A percentile compares a stretch with the other conserved stretches of the same genome.
Evolutionary conservation across 2,113 vertebrate genomes (phyloP).

Genomic region (Leucoraja erinaceus): DNA sequence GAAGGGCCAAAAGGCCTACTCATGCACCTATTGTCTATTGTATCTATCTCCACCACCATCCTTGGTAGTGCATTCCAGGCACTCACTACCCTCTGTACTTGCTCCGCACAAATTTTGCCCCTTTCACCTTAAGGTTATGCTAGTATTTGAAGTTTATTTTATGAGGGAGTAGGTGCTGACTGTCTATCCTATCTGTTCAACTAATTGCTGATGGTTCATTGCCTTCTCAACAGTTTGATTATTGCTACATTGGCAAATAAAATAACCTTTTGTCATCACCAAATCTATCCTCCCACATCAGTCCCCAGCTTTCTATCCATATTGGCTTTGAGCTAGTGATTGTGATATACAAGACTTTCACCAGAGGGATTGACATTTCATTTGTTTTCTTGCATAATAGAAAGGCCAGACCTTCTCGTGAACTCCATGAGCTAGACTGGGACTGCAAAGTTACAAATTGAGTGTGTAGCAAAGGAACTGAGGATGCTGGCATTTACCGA

Average conservation of each 20-base stretch:
- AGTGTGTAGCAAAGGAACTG: background rate
- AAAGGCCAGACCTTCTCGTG: no score
- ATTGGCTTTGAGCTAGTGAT: background rate
- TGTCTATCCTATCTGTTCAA: no score
- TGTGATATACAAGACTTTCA: background rate
- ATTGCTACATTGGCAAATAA: background rate
- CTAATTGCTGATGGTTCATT: background rate
- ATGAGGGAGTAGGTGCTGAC: no score
- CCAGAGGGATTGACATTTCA: background rate
- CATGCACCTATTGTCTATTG: no score
- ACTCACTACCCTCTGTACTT: no score
- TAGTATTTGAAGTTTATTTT: no score
- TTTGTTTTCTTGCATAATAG: background rate
- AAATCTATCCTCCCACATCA: background rate
- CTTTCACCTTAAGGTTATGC: no score
- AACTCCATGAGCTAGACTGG: background rate
- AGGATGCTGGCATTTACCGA: no score
- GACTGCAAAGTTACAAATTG: background rate
- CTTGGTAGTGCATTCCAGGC: no score
- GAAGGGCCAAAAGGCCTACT: no score
- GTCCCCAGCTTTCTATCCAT: background rate
- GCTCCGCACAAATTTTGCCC: no score
- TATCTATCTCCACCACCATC: no score
- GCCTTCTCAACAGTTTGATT: background rate
- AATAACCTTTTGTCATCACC: background rate